These are phyloP conservation scores for Bombus superbus DNA, from an alignment of 1,140 invertebrate genomes.

Conservation along the genomic window DNA sequence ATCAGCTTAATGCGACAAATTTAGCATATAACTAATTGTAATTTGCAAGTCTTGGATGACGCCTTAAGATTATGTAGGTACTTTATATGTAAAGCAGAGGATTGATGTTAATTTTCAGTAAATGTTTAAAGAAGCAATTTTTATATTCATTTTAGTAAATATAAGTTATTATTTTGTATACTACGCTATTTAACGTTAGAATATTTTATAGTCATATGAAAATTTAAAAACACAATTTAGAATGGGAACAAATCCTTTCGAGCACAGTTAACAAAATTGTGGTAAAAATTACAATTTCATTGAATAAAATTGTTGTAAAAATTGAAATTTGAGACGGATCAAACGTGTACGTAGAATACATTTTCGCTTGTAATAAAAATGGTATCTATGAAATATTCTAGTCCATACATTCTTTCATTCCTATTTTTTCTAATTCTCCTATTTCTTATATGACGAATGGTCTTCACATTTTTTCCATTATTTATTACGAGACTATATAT, in stretches of 20 bases:
- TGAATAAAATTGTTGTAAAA: too few species aligned
- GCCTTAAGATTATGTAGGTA: not conserved
- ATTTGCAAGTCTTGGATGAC: not conserved
- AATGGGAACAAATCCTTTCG: not conserved
- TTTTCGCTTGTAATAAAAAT: too few species aligned
- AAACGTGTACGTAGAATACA: too few species aligned
- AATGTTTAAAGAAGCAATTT: not conserved
- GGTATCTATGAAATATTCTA: too few species aligned
- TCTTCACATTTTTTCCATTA: not conserved
- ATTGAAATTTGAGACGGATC: too few species aligned
- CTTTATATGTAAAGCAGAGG: not conserved
- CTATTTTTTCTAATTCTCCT: too few species aligned
- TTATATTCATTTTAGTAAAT: not conserved
- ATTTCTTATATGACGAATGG: not conserved
- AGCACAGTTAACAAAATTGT: too few species aligned
- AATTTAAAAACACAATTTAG: not conserved
- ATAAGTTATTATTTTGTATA: not conserved
- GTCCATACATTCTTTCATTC: too few species aligned
- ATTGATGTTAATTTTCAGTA: too few species aligned
- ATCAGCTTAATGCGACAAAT: not conserved
- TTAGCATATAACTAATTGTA: not conserved
- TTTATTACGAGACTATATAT: not conserved
- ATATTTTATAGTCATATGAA: not conserved
- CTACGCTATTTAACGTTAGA: not conserved
- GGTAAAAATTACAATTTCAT: too few species aligned